Percentiles rank a stretch among this genome's conserved stretches.
Evolutionary conservation across 2,797 vertebrate genomes (phyloP).

Genomic region (Chromis chromis): DNA sequence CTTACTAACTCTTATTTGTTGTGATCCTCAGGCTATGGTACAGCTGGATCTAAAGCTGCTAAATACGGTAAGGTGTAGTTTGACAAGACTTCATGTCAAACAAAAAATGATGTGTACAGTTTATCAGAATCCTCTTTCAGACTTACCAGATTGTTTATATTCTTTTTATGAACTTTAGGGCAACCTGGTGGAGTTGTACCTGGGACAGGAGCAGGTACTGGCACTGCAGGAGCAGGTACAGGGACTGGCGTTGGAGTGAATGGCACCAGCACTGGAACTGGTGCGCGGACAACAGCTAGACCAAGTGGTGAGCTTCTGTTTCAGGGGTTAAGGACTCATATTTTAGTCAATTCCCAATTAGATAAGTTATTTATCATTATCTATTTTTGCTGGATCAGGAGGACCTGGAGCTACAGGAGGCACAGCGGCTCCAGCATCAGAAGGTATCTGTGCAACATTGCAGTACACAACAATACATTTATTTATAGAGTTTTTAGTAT

Average conservation of each 20-base stretch:
- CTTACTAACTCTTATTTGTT: constrained; percentile 19
- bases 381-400: constrained; percentile 50
- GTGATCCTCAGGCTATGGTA: constrained; percentile 60
- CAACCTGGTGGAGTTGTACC: constrained; percentile 63
- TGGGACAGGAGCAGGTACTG: constrained; percentile 56
- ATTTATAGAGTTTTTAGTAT: neutral
- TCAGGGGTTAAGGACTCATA: neutral
- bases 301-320: constrained; percentile 59
- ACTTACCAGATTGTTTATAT: neutral
- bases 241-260: constrained; percentile 57
- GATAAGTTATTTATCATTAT: constrained; percentile 12
- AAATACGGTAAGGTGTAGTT: constrained; percentile 81
- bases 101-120: neutral
- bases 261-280: constrained; percentile 44
- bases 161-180: constrained; percentile 50
- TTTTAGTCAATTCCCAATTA: neutral
- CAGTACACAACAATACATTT: constrained; percentile 5
- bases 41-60: constrained; percentile 83
- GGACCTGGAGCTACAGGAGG: constrained; percentile 46
- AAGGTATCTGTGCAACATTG: constrained; percentile 56
- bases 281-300: constrained; percentile 39
- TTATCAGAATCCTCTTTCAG: neutral
- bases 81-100: constrained; percentile 1
- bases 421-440: constrained; percentile 59
- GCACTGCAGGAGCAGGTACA: constrained; percentile 29